Evolutionary conservation across 2,797 vertebrate species (phyloP).

Genomic region (Cetoscarus ocellatus): DNA sequence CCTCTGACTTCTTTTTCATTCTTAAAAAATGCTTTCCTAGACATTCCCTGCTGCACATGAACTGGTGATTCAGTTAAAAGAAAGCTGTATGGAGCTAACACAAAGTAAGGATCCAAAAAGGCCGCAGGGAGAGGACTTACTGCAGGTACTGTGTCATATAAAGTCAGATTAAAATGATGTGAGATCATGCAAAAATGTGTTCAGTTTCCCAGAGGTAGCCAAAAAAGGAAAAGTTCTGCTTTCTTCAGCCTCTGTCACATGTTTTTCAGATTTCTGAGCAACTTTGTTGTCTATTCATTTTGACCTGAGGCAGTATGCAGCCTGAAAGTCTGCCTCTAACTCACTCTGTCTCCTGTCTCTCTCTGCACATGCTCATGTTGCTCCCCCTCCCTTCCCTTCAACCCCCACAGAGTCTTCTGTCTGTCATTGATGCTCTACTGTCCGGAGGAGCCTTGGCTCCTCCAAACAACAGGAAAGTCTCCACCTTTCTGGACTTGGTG

Average conservation of each 20-base stretch:
- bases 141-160: conserved; percentile 65
- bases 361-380: not conserved
- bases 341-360: conserved; percentile 37
- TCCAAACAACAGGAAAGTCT: conserved; percentile 60
- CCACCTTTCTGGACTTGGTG: conserved; percentile 64
- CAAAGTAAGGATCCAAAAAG: conserved; percentile 4
- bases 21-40: conserved; percentile 37
- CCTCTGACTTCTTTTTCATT: conserved; percentile 17
- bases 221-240: conserved; percentile 25
- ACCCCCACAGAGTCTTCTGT: conserved; percentile 65
- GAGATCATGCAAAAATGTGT: not conserved
- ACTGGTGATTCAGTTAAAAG: conserved; percentile 22
- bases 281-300: conserved; percentile 46
- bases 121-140: conserved; percentile 28
- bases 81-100: conserved; percentile 47
- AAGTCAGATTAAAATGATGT: not conserved
- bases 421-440: conserved; percentile 64
- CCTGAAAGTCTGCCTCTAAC: conserved; percentile 44
- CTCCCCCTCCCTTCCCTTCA: not conserved
- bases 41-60: not conserved
- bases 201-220: not conserved
- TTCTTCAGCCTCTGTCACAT: conserved; percentile 7
- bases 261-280: conserved; percentile 25
- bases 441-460: conserved; percentile 4
- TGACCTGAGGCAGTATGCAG: conserved; percentile 41